phyloP scores from a whole-genome alignment of 2,888 invertebrate species.

The Anthophora plumipes region DNA sequence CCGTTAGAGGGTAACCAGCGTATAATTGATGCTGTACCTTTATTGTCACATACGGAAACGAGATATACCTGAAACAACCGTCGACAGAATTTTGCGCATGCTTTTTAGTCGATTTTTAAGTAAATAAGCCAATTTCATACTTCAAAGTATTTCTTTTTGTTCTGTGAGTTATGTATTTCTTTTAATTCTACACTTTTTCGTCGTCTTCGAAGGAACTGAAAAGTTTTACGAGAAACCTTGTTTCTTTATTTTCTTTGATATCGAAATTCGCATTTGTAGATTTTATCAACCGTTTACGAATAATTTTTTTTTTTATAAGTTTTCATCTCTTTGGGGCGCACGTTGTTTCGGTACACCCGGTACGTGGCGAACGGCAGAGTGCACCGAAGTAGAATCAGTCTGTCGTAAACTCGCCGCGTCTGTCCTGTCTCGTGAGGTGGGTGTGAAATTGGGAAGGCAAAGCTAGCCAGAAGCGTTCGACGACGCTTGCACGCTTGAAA shows the following conservation, averaged over 20 bases:
- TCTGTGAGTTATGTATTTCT: too few species aligned
- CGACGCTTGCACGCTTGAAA: slow-evolving; percentile 53
- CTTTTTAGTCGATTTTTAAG: too few species aligned
- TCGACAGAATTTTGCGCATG: background rate
- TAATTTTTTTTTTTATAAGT: too few species aligned
- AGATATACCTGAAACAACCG: background rate
- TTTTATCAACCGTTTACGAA: too few species aligned
- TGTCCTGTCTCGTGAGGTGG: slow-evolving; percentile 10
- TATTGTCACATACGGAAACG: background rate
- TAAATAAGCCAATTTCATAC: too few species aligned
- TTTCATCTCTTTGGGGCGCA: too few species aligned
- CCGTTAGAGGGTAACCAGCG: slow-evolving; percentile 49
- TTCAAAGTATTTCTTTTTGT: too few species aligned
- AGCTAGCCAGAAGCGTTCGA: slow-evolving; percentile 45
- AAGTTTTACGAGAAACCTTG: too few species aligned
- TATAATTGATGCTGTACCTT: slow-evolving; percentile 52
- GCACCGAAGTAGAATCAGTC: slow-evolving; percentile 43
- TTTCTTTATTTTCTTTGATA: too few species aligned
- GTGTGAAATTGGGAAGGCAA: slow-evolving; percentile 32
- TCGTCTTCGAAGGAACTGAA: too few species aligned
- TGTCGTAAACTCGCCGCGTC: slow-evolving; percentile 43
- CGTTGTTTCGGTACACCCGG: background rate
- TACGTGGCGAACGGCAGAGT: background rate
- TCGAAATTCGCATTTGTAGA: too few species aligned
- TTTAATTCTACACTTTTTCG: too few species aligned